Evolutionary conservation across 2,888 invertebrate species (phyloP).

Genomic region (Tolmerus cingulatus): DNA sequence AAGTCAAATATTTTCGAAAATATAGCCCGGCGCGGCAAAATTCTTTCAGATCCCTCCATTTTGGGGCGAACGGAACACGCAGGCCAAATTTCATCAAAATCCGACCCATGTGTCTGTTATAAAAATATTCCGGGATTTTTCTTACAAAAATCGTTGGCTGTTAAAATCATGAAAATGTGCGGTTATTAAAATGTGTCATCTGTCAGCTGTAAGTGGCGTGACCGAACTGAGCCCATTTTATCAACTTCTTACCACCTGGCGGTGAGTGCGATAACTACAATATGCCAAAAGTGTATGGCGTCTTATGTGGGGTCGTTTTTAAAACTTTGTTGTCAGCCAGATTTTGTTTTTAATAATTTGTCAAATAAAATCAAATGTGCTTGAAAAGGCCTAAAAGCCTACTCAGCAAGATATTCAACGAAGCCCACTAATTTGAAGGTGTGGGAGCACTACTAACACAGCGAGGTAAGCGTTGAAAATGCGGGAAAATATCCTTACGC

Average conservation of each 20-base stretch:
- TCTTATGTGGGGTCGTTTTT: background rate
- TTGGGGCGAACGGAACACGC: too few species aligned
- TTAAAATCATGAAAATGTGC: too few species aligned
- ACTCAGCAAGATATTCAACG: background rate
- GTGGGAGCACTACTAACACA: background rate
- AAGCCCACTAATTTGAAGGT: background rate
- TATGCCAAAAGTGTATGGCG: background rate
- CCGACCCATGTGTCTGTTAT: too few species aligned
- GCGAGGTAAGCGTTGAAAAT: background rate
- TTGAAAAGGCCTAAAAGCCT: background rate
- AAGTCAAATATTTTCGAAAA: too few species aligned
- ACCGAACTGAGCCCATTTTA: too few species aligned
- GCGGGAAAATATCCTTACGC: background rate
- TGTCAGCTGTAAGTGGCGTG: too few species aligned
- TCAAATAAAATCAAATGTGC: background rate
- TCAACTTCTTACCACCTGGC: background rate
- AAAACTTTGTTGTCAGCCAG: constrained; percentile 16
- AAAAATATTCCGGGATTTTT: too few species aligned
- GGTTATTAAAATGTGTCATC: too few species aligned
- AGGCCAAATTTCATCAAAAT: too few species aligned
- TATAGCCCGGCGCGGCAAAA: too few species aligned
- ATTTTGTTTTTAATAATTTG: constrained; percentile 18
- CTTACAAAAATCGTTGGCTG: too few species aligned
- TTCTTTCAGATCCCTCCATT: too few species aligned
- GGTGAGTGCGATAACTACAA: background rate